phyloP scores from a whole-genome alignment of 2,888 invertebrate genomes.

The Anoncus sp. region DNA sequence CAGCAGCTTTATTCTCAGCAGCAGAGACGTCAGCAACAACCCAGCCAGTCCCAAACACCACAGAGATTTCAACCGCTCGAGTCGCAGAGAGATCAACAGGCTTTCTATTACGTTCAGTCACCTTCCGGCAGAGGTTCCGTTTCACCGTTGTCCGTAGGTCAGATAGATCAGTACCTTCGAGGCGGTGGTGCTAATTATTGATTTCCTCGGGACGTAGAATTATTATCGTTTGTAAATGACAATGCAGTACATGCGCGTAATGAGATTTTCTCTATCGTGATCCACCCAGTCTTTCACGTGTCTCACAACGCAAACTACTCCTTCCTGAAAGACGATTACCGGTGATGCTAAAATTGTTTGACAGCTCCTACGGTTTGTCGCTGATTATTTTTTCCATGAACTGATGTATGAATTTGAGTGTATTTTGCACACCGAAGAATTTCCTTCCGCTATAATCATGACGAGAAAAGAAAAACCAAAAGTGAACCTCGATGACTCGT shows the following conservation, averaged over 20 bases:
- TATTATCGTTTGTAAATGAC: neutral
- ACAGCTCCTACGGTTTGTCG: neutral
- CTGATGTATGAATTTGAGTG: neutral
- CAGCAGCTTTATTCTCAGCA: constrained; percentile 88
- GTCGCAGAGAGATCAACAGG: constrained; percentile 80
- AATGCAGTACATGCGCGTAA: neutral
- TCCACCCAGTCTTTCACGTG: neutral
- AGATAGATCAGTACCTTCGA: constrained; percentile 92
- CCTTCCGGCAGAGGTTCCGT: constrained; percentile 73
- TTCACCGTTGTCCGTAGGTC: constrained; percentile 86
- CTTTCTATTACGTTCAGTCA: constrained; percentile 81
- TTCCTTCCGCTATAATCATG: constrained; percentile 5
- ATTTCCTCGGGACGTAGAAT: constrained; percentile 28
- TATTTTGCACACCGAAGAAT: neutral
- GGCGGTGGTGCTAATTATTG: constrained; percentile 81
- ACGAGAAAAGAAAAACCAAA: neutral
- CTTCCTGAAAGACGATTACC: neutral
- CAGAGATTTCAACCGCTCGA: constrained; percentile 82
- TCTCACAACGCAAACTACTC: neutral
- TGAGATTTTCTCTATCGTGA: constrained; percentile 1
- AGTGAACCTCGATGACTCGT: neutral
- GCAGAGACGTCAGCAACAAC: constrained; percentile 88
- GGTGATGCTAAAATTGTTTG: neutral
- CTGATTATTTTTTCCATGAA: neutral
- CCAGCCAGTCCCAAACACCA: constrained; percentile 73